These are phyloP conservation scores for Aphelocoma coerulescens DNA, from an alignment of 2,113 vertebrate genomes.

Conservation along the genomic window DNA sequence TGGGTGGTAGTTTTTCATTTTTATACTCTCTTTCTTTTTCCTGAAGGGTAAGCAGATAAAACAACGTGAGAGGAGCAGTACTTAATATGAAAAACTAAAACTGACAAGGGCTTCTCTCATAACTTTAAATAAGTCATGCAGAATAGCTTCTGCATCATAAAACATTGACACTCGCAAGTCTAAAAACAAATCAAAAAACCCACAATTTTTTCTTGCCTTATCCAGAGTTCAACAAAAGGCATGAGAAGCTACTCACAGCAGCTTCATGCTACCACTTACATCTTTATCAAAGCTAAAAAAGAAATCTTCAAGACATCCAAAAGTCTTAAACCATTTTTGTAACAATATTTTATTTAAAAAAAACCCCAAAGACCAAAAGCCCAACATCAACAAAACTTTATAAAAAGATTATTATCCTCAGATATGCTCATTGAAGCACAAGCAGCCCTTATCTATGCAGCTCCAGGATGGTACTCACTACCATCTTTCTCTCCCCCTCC, in stretches of 20 bases:
- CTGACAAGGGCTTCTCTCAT: background rate
- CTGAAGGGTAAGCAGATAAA: background rate
- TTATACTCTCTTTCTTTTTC: background rate
- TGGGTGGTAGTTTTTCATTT: background rate
- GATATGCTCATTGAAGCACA: background rate
- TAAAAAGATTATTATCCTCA: background rate
- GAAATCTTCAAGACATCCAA: background rate
- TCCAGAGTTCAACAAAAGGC: background rate
- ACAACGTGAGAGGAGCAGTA: background rate
- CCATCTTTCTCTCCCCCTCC: background rate
- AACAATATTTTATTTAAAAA: background rate
- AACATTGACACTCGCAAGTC: background rate
- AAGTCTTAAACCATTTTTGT: background rate
- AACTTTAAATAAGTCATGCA: constrained; percentile 32
- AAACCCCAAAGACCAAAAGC: rapidly evolving
- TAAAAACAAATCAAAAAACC: background rate
- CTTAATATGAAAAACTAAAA: constrained; percentile 30
- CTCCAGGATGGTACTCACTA: background rate
- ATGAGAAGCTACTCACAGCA: background rate
- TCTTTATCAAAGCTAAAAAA: background rate
- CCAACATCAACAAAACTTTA: background rate
- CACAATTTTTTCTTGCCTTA: background rate
- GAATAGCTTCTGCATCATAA: background rate
- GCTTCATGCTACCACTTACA: background rate
- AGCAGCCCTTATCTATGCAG: background rate